A percentile compares a stretch with the other conserved stretches of the same genome.
These are phyloP conservation scores for Setipinna tenuifilis DNA, from an alignment of 2,797 vertebrate species.

Conservation along the genomic window DNA sequence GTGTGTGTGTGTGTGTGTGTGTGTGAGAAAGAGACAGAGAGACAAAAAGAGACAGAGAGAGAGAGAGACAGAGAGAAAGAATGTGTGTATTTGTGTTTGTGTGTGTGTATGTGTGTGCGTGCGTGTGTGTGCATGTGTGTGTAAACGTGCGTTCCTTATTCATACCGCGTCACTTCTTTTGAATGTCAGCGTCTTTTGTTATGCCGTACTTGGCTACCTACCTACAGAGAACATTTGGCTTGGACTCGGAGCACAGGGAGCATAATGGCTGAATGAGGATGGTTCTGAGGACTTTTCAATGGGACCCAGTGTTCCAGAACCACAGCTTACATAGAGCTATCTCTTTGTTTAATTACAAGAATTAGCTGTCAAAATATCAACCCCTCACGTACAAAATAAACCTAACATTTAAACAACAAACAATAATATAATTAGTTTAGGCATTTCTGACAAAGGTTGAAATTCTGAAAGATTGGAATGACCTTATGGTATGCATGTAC, in stretches of 20 bases:
- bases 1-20: neutral
- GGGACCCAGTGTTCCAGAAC: neutral
- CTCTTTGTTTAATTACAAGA: neutral
- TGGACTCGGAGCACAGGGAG: neutral
- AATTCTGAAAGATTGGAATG: neutral
- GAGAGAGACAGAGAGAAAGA: neutral
- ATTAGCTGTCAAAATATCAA: neutral
- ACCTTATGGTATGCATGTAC: neutral
- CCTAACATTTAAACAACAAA: neutral
- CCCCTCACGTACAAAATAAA: neutral
- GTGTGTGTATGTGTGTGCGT: neutral
- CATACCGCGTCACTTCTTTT: neutral
- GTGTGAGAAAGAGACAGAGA: neutral
- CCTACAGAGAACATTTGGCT: neutral
- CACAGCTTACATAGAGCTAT: neutral
- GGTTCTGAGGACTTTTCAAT: neutral
- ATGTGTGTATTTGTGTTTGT: neutral
- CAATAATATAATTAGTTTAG: neutral
- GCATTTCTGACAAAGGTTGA: neutral
- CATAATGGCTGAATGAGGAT: neutral
- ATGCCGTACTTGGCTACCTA: neutral
- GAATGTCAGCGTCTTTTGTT: conserved; percentile 8
- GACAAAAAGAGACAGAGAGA: too few species aligned
- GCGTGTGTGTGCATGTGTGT: neutral
- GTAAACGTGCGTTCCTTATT: neutral